Conservation (phyloP, 2,888 invertebrate species). For the Melikaiella ostensackeni region DNA sequence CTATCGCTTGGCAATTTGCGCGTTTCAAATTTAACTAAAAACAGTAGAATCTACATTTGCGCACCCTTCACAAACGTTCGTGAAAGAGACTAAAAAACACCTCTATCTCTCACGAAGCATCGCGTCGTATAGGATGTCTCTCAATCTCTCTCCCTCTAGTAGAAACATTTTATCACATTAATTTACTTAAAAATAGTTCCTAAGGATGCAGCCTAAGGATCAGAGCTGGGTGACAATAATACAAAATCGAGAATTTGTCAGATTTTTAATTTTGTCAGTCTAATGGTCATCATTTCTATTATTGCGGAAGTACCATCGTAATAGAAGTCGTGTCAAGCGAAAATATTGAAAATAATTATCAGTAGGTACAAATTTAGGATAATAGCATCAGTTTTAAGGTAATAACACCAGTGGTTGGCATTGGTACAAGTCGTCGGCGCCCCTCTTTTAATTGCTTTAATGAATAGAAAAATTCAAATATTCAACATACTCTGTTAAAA, state of each 20-base stretch:
- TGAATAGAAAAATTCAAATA: too few species aligned
- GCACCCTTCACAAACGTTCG: neutral
- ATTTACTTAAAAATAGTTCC: slow-evolving; percentile 30
- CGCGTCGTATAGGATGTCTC: slow-evolving; percentile 15
- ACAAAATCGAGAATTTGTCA: neutral
- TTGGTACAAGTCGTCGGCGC: too few species aligned
- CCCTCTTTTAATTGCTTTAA: too few species aligned
- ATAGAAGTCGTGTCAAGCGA: too few species aligned
- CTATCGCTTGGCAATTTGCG: neutral
- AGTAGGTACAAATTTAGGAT: neutral
- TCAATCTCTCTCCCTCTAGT: slow-evolving; percentile 34
- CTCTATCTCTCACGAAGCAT: neutral
- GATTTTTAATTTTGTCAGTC: too few species aligned
- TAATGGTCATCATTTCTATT: too few species aligned
- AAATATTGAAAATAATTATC: neutral
- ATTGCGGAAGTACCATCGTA: too few species aligned
- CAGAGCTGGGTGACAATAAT: neutral
- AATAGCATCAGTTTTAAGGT: too few species aligned
- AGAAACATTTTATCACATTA: slow-evolving; percentile 38
- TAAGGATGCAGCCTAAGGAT: neutral
- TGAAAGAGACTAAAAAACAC: neutral
- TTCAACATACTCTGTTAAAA: too few species aligned
- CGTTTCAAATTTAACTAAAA: slow-evolving; percentile 20
- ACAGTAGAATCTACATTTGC: slow-evolving; percentile 4
- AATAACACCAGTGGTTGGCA: too few species aligned